phyloP scores from a whole-genome alignment of 2,797 vertebrate genomes.

The Carcharodon carcharias region DNA sequence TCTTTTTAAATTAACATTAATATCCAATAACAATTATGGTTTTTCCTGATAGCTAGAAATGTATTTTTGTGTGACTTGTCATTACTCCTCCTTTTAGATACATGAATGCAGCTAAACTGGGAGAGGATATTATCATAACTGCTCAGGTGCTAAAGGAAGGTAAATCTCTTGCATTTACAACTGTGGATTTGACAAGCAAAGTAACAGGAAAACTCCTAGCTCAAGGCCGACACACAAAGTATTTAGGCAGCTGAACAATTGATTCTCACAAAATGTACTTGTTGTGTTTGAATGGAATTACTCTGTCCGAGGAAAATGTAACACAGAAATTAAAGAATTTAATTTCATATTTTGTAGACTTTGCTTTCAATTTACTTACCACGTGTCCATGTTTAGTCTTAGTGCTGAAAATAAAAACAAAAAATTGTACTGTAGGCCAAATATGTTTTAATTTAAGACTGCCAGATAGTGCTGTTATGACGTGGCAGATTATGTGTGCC shows the following conservation, averaged over 20 bases:
- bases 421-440: not conserved
- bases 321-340: slow-evolving; percentile 7
- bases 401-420: not conserved
- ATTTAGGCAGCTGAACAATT: slow-evolving; percentile 62
- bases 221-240: slow-evolving; percentile 90
- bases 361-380: not conserved
- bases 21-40: not conserved
- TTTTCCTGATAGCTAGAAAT: slow-evolving; percentile 6
- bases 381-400: not conserved
- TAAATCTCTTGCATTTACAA: slow-evolving; percentile 75
- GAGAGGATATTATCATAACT: slow-evolving; percentile 85
- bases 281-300: not conserved
- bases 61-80: not conserved
- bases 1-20: not conserved
- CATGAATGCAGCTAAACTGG: slow-evolving; percentile 81
- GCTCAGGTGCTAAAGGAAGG: slow-evolving; percentile 89
- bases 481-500: too few species aligned
- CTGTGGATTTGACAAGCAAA: slow-evolving; percentile 84
- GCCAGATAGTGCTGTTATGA: not conserved
- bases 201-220: slow-evolving; percentile 79
- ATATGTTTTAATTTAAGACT: not conserved
- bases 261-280: not conserved
- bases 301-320: not conserved
- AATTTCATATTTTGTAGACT: slow-evolving; percentile 9
- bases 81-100: slow-evolving; percentile 66